These are phyloP conservation scores for Porites rus DNA, from an alignment of 92 coral and sea anemone genomes.

Conservation along the genomic window DNA sequence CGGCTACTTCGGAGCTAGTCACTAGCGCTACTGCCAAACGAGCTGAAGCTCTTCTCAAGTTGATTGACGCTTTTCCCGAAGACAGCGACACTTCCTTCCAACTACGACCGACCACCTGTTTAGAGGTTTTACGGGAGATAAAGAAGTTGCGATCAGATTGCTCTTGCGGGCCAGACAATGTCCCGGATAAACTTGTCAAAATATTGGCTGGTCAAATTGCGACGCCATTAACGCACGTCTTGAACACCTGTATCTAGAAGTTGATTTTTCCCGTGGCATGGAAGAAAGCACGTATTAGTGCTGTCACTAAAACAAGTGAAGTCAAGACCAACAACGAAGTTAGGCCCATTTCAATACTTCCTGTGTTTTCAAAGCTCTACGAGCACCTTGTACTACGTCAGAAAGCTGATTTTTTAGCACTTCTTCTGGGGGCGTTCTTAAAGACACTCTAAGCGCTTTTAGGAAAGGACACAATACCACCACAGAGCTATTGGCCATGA, in stretches of 20 bases:
- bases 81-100: not conserved
- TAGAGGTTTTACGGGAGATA: too few relatives aligned
- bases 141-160: too few relatives aligned
- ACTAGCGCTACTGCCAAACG: not conserved
- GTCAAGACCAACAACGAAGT: not conserved
- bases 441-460: not conserved
- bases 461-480: not conserved
- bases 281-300: not conserved
- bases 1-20: constrained; percentile 30
- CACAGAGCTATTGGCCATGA: too few relatives aligned
- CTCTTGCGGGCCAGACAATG: too few relatives aligned
- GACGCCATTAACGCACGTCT: too few relatives aligned
- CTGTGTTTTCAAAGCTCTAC: not conserved
- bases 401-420: not conserved
- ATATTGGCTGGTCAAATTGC: too few relatives aligned
- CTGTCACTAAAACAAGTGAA: not conserved
- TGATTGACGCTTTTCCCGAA: not conserved
- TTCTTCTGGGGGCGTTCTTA: not conserved
- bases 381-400: not conserved
- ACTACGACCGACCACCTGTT: too few relatives aligned
- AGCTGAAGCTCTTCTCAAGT: not conserved
- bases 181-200: too few relatives aligned
- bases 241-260: not conserved
- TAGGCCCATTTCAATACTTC: not conserved
- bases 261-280: not conserved